Base-by-base conservation (phyloP, 2,888 invertebrate genomes). In the Nesidiocoris tenuis region DNA sequence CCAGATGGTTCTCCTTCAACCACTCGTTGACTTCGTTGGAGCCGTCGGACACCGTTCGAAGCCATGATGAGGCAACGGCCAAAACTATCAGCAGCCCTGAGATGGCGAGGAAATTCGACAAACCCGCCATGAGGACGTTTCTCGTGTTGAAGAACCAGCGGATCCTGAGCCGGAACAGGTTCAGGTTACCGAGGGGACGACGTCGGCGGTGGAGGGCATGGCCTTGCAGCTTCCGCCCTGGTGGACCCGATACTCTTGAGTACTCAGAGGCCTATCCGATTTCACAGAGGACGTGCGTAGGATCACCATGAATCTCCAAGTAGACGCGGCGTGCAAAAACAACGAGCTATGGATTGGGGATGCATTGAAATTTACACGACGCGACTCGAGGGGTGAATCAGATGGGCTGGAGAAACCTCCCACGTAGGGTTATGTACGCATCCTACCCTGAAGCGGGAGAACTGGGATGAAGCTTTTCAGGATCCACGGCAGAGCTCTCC, bases 1-100 rank as follows among this genome's bases (percentile, higher is more conserved):
- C 86, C 78, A 93, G 86, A 79, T 90, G 88, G 82, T 91, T 91
- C 82, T 91, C 89, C 76, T 90, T 88, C 79, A 93, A 85, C 93
- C 93, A 93, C 82, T 88, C 86, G 81, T 91, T 90, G 75, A 91
- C 90, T 84, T 89, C 87, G 57, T 86, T 76, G 17, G 75, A 57
- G 57, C 79, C 80, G 61, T 78, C 77, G 23, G 67, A 54, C 5
- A 72, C 39, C 1, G 72, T 72, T 17, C 72, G 24, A 54, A 72
- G 72, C 72, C 72, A 72, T 17, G 63, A 23, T 19, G 21, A 61
- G 1, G 72, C 61, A 2, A 72, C 23, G 21, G 54, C 61, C 16
- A 72, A 54, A 61, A 23, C 72, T 61, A 63, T 21, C 39, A 72
- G 61, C n/a, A 72, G 72, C 7, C 61, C 63, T 9, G 72, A 25